phyloP scores from a whole-genome alignment of 2,888 invertebrate species.

The Tubulanus polymorphus region DNA sequence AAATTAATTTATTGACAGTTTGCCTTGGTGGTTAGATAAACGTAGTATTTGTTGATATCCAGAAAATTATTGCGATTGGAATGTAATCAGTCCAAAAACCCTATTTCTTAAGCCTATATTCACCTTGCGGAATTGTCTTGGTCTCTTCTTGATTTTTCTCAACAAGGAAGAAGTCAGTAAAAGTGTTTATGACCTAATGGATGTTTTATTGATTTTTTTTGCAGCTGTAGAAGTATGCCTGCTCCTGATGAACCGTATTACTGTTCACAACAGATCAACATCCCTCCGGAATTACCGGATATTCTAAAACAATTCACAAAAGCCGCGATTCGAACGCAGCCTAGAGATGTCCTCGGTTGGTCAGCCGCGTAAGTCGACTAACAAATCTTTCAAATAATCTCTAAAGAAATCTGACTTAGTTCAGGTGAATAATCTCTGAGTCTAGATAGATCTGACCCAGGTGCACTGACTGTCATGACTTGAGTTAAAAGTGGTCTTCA shows the following conservation, averaged over 20 bases:
- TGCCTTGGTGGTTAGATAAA: too few species aligned
- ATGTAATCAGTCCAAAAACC: too few species aligned
- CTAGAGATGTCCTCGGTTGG: constrained; percentile 81
- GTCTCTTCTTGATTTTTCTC: too few species aligned
- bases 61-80: too few species aligned
- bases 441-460: too few species aligned
- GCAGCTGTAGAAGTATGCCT: constrained; percentile 24
- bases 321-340: constrained; percentile 86
- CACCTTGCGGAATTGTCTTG: too few species aligned
- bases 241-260: constrained; percentile 66
- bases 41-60: too few species aligned
- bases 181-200: background rate
- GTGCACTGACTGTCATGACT: too few species aligned
- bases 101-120: too few species aligned
- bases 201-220: background rate
- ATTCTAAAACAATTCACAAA: constrained; percentile 83
- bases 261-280: constrained; percentile 76
- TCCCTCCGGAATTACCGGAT: constrained; percentile 77
- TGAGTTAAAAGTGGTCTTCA: too few species aligned
- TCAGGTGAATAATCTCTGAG: background rate
- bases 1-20: too few species aligned
- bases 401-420: background rate
- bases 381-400: background rate
- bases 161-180: background rate
- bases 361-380: constrained; percentile 59